Evolutionary conservation across 1,140 invertebrate genomes (phyloP).

Genomic region (Sitophilus oryzae): DNA sequence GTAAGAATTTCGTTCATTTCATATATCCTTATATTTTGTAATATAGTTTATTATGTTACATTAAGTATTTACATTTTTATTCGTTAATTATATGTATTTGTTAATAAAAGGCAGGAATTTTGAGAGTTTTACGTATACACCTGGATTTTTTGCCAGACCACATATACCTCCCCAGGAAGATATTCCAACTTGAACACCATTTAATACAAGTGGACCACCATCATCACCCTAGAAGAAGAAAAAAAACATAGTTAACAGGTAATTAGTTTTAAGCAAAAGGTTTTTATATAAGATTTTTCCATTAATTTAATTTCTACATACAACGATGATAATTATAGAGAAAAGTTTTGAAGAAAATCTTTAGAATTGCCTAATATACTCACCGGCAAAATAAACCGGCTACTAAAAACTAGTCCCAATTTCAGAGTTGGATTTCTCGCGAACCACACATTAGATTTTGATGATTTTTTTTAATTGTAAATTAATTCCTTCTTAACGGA

Average conservation of each 20-base stretch:
- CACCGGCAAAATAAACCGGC: too few relatives aligned
- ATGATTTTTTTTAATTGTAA: too few relatives aligned
- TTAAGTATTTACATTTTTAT: not conserved
- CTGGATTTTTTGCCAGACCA: conserved; percentile 45
- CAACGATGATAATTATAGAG: too few relatives aligned
- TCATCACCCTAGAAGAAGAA: conserved; percentile 45
- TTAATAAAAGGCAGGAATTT: conserved; percentile 33
- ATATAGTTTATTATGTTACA: not conserved
- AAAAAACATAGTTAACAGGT: not conserved
- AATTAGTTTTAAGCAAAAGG: not conserved
- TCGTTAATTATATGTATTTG: conserved; percentile 1
- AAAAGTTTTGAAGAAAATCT: too few relatives aligned
- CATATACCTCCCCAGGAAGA: conserved; percentile 44
- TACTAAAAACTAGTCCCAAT: too few relatives aligned
- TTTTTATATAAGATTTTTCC: not conserved
- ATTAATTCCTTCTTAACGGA: too few relatives aligned
- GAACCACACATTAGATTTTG: too few relatives aligned
- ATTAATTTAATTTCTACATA: not conserved
- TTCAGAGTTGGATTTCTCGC: too few relatives aligned
- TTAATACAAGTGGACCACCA: conserved; percentile 50
- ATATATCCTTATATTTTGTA: not conserved
- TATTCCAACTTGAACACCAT: conserved; percentile 44
- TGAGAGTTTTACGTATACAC: conserved; percentile 43
- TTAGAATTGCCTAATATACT: too few relatives aligned
- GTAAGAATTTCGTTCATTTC: too few relatives aligned